These are phyloP conservation scores for Leptocoma aspasia DNA, from an alignment of 2,113 vertebrate genomes.

Conservation along the genomic window DNA sequence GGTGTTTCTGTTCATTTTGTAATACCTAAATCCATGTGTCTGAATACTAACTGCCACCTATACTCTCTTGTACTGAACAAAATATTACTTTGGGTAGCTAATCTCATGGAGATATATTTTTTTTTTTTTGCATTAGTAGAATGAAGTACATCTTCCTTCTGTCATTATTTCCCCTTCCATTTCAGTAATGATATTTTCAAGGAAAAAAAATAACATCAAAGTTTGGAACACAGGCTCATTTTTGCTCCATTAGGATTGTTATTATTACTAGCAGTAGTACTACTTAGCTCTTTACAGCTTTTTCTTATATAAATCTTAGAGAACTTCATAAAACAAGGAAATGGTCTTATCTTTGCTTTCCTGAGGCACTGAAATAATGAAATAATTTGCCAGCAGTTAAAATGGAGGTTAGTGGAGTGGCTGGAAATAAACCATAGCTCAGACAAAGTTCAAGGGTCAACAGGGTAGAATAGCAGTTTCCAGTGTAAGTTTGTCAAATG, in stretches of 20 bases:
- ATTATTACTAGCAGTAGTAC: neutral
- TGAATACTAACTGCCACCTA: neutral
- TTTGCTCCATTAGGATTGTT: neutral
- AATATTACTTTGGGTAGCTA: neutral
- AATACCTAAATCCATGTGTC: neutral
- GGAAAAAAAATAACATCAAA: neutral
- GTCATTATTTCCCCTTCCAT: neutral
- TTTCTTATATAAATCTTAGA: neutral
- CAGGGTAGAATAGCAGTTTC: neutral
- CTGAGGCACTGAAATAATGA: neutral
- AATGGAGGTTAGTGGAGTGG: neutral
- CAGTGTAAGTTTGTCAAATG: neutral
- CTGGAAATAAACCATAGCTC: neutral
- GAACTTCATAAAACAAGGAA: neutral
- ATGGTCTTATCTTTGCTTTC: neutral
- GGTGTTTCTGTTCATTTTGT: neutral
- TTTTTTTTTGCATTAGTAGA: neutral
- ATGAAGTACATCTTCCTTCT: neutral
- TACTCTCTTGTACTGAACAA: neutral
- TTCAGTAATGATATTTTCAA: constrained; percentile 14
- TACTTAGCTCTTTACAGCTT: neutral
- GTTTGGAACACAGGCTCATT: neutral
- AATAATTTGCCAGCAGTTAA: neutral
- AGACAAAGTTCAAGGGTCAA: neutral
- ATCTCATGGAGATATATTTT: neutral